Evolutionary conservation across 2,113 vertebrate genomes (phyloP).

Genomic region (Clinocottus analis): DNA sequence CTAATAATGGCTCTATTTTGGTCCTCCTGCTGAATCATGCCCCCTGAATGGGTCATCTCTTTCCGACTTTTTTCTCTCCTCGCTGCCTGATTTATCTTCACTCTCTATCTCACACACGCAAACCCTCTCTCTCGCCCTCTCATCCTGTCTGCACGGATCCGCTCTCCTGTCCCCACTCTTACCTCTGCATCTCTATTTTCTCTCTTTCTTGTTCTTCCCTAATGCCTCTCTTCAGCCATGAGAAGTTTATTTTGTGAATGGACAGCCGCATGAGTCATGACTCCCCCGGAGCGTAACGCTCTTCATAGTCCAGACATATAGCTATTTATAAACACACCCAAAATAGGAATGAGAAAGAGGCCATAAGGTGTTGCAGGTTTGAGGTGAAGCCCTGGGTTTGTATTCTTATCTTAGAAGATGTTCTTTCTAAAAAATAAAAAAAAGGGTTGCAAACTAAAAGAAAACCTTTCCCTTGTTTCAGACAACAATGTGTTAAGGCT

Average conservation of each 20-base stretch:
- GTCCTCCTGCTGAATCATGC: constrained; percentile 77
- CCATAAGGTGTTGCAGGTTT: constrained; percentile 21
- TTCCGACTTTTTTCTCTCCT: constrained; percentile 48
- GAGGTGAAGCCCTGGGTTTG: constrained; percentile 24
- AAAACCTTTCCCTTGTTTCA: not conserved
- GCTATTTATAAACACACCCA: constrained; percentile 63
- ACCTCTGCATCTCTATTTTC: constrained; percentile 9
- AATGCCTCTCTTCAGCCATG: constrained; percentile 42
- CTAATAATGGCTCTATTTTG: constrained; percentile 79
- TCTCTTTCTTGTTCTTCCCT: not conserved
- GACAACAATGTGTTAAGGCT: constrained; percentile 7
- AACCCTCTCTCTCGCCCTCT: not conserved
- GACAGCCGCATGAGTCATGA: constrained; percentile 64
- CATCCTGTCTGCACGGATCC: not conserved
- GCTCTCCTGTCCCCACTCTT: not conserved
- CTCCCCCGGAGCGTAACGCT: constrained; percentile 41
- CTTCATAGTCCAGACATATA: constrained; percentile 40
- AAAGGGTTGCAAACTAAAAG: not conserved
- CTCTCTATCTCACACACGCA: constrained; percentile 19
- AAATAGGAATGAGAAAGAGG: constrained; percentile 47
- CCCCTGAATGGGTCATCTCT: constrained; percentile 64
- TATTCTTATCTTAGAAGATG: not conserved
- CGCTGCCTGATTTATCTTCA: constrained; percentile 48
- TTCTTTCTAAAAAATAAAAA: not conserved
- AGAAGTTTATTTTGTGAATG: constrained; percentile 69